phyloP scores from a whole-genome alignment of 2,113 vertebrate species.

The Scophthalmus maximus region DNA sequence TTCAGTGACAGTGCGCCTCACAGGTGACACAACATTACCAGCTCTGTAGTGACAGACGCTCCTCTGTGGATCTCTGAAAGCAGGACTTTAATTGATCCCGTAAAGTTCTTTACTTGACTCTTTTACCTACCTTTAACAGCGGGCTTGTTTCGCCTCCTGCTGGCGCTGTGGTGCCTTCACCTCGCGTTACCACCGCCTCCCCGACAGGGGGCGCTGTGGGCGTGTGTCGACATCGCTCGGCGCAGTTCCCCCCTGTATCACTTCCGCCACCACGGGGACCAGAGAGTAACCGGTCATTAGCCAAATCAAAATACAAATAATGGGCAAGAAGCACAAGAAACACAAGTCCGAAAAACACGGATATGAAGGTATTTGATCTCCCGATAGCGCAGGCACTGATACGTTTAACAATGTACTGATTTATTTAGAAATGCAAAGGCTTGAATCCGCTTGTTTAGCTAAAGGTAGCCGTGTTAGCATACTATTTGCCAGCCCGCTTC shows the following conservation, averaged over 20 bases:
- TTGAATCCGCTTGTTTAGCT: neutral
- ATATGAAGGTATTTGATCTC: slow-evolving; percentile 85
- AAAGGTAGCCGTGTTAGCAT: slow-evolving; percentile 1
- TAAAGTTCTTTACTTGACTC: neutral
- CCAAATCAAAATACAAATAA: slow-evolving; percentile 74
- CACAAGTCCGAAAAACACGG: slow-evolving; percentile 93
- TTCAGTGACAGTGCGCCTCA: too few relatives aligned
- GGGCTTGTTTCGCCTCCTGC: slow-evolving; percentile 50
- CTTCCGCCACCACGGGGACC: slow-evolving; percentile 34
- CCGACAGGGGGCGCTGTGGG: slow-evolving; percentile 25
- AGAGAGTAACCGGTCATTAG: neutral
- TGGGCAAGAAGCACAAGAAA: slow-evolving; percentile 98
- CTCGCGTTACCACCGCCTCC: neutral
- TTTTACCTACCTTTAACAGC: too few relatives aligned
- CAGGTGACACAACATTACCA: too few relatives aligned
- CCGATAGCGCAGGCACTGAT: fast-evolving
- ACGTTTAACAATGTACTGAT: neutral
- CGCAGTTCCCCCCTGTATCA: neutral
- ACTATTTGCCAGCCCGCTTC: neutral
- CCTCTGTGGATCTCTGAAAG: too few relatives aligned
- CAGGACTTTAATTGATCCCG: too few relatives aligned
- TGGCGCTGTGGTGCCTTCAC: fast-evolving
- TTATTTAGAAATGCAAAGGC: neutral
- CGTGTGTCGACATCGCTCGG: too few relatives aligned
- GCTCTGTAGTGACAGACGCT: too few relatives aligned